phyloP scores from a whole-genome alignment of 92 coral and sea anemone genomes.

The Zoanthus gigantus region DNA sequence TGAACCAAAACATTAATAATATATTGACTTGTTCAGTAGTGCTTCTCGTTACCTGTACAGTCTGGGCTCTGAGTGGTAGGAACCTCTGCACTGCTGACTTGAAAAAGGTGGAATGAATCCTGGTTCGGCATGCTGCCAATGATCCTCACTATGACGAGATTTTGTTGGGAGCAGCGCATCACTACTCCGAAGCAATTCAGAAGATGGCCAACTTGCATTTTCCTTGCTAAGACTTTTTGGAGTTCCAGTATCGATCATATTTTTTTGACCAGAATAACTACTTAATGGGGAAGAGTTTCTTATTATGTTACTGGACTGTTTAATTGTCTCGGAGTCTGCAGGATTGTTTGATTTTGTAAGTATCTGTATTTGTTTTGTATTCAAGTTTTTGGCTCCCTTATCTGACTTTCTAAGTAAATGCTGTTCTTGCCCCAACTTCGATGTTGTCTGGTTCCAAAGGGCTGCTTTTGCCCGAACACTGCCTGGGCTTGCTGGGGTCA shows the following conservation, averaged over 20 bases:
- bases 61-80: conserved; percentile 43
- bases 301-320: background rate
- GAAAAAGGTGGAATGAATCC: conserved; percentile 22
- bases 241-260: background rate
- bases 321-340: background rate
- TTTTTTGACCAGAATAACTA: conserved; percentile 1
- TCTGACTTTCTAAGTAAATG: background rate
- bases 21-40: too few relatives aligned
- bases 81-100: conserved; percentile 26
- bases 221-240: conserved; percentile 20
- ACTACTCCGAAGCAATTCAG: background rate
- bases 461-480: conserved; percentile 41
- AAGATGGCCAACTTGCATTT: conserved; percentile 9
- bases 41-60: conserved; percentile 3
- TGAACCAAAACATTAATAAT: too few relatives aligned
- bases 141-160: background rate
- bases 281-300: background rate
- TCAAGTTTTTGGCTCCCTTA: background rate
- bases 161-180: background rate
- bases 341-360: background rate
- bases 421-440: background rate
- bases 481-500: conserved; percentile 25
- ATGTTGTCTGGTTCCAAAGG: conserved; percentile 32
- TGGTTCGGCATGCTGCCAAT: conserved; percentile 23
- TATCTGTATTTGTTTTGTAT: background rate